These are phyloP conservation scores for Aldrovandia affinis DNA, from an alignment of 2,797 vertebrate species.

Conservation along the genomic window DNA sequence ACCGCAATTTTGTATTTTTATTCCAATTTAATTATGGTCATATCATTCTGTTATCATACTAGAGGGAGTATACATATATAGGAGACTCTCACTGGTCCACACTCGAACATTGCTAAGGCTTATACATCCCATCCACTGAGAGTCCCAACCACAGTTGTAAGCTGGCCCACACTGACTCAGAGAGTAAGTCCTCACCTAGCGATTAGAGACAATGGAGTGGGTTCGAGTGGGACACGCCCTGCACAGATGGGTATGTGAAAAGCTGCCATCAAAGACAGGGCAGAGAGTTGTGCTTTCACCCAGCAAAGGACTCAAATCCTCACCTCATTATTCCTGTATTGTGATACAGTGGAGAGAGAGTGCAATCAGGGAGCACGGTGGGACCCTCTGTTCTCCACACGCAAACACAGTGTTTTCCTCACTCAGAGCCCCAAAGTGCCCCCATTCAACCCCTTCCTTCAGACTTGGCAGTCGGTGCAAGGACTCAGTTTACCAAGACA, in stretches of 20 bases:
- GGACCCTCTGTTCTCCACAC: constrained; percentile 40
- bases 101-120: neutral
- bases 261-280: constrained; percentile 48
- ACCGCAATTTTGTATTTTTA: neutral
- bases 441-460: constrained; percentile 42
- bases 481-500: neutral
- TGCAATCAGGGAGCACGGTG: constrained; percentile 37
- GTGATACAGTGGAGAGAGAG: constrained; percentile 55
- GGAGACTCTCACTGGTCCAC: neutral
- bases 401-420: constrained; percentile 30
- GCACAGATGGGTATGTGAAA: constrained; percentile 52
- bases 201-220: neutral
- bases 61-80: neutral
- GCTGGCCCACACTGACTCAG: neutral
- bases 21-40: neutral
- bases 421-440: constrained; percentile 41
- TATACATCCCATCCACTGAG: neutral
- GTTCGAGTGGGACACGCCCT: constrained; percentile 35
- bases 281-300: constrained; percentile 54
- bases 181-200: neutral
- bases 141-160: neutral
- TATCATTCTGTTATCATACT: neutral
- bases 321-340: constrained; percentile 58
- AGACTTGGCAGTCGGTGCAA: constrained; percentile 40
- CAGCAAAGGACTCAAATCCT: constrained; percentile 60